A percentile compares a stretch with the other conserved stretches of the same genome.
Conservation (phyloP, 2,797 vertebrate genomes). For the Ispidina picta region DNA sequence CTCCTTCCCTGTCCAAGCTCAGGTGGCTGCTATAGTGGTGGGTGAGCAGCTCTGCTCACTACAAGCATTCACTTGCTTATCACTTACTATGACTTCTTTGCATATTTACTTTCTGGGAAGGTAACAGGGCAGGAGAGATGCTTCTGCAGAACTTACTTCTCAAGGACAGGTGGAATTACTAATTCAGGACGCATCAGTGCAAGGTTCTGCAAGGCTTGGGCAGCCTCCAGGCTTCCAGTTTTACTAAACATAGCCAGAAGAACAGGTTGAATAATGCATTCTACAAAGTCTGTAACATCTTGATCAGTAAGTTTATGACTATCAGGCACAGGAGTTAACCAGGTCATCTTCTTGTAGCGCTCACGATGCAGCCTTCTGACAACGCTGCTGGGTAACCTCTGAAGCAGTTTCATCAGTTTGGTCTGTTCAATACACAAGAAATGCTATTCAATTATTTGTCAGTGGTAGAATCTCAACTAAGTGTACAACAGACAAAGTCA, state of each 20-base stretch:
- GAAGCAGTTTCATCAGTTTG: slow-evolving; percentile 97
- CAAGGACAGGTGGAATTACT: slow-evolving; percentile 95
- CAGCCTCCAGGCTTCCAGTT: slow-evolving; percentile 95
- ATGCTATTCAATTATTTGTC: neutral
- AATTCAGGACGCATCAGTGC: slow-evolving; percentile 95
- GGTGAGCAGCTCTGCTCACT: neutral
- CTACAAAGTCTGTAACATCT: slow-evolving; percentile 93
- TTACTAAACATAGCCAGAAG: slow-evolving; percentile 98
- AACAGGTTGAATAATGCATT: slow-evolving; percentile 95
- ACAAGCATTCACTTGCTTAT: neutral
- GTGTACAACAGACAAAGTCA: neutral
- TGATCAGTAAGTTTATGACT: slow-evolving; percentile 94
- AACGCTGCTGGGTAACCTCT: slow-evolving; percentile 89
- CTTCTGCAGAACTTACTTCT: slow-evolving; percentile 84
- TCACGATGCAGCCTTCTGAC: slow-evolving; percentile 93
- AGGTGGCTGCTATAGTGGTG: neutral
- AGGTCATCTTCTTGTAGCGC: slow-evolving; percentile 89
- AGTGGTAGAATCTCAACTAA: neutral
- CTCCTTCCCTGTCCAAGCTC: neutral
- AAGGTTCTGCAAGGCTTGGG: slow-evolving; percentile 95
- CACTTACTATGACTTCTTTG: neutral
- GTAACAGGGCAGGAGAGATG: fast-evolving
- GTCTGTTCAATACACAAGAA: slow-evolving; percentile 78
- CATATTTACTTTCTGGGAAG: neutral
- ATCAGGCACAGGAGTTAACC: slow-evolving; percentile 92